These are phyloP conservation scores for Xiphophorus couchianus DNA, from an alignment of 2,113 vertebrate species.

Conservation along the genomic window DNA sequence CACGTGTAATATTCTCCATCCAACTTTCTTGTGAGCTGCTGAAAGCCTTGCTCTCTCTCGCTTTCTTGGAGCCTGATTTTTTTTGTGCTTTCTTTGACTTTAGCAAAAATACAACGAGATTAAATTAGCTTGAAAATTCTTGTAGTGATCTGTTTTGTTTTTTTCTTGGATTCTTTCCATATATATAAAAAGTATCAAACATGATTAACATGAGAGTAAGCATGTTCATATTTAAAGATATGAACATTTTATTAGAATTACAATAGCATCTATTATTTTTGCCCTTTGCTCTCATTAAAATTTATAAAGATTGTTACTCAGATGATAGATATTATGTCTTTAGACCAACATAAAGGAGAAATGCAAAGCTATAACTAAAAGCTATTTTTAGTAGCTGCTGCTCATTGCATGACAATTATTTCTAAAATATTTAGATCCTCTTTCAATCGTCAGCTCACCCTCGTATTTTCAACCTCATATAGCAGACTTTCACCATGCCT, in stretches of 20 bases:
- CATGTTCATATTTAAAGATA: background rate
- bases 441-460: background rate
- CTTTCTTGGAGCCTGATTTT: background rate
- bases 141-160: background rate
- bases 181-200: no score
- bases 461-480: background rate
- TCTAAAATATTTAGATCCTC: background rate
- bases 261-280: background rate
- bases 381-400: background rate
- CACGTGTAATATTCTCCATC: background rate
- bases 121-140: background rate
- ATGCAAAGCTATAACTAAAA: background rate
- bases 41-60: background rate
- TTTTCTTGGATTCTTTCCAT: background rate
- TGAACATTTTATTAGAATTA: background rate
- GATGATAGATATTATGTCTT: no score
- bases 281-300: no score
- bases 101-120: background rate
- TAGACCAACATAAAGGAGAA: no score
- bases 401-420: background rate
- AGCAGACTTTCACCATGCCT: constrained; percentile 17
- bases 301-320: no score
- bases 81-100: background rate
- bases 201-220: background rate
- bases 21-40: background rate